Base-by-base conservation (phyloP, 23 tunicate species). In the Phallusia fumigata region DNA sequence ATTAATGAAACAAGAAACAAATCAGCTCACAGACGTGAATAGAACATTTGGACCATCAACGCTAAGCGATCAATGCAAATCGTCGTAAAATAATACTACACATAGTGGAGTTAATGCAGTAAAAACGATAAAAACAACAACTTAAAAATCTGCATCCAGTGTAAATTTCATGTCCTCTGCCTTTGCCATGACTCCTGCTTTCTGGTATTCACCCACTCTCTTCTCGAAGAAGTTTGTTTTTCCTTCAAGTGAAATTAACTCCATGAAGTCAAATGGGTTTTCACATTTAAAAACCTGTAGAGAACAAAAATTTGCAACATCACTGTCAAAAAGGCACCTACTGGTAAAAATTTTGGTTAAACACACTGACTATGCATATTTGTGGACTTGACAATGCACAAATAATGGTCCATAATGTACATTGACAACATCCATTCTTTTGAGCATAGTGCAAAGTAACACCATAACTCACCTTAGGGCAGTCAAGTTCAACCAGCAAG, bases 241-340 rank as follows among this genome's bases (percentile, higher is more conserved):
- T 84, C 99, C 99, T 88, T 96, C 99, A 0, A 96, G 80, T n/a
- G 99, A 96, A 33, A 96, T 96, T 47, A 96, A 80, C 77, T 96
- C 99, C 99, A 96, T 96, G 85, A 96, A 96, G 51, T 96, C 99
- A 36, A 96, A 96, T 8, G 99, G 99, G 81, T 96, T 96, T 74
- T 96, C 97, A 11, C 47, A 76, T 21, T 84, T 79, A 80, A 75
- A 96, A 35, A 88, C 84, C 99, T 95, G 47, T 2, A 75, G 18
- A 58, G 13, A 58, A 58, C 69, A 58, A 40, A 6, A 24, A 13
- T 58, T 58, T n/a, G n/a, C n/a, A n/a, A n/a, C n/a, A n/a, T n/a
- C n/a, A n/a, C n/a, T n/a, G n/a, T n/a, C n/a, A n/a, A n/a, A n/a
- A n/a, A n/a, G n/a, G n/a, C n/a, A n/a, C n/a, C n/a, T n/a, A n/a